Evolutionary conservation across 2,888 invertebrate species (phyloP), one percentile per base, ranked within the genome.

Genomic region (Orchesella flavescens): DNA sequence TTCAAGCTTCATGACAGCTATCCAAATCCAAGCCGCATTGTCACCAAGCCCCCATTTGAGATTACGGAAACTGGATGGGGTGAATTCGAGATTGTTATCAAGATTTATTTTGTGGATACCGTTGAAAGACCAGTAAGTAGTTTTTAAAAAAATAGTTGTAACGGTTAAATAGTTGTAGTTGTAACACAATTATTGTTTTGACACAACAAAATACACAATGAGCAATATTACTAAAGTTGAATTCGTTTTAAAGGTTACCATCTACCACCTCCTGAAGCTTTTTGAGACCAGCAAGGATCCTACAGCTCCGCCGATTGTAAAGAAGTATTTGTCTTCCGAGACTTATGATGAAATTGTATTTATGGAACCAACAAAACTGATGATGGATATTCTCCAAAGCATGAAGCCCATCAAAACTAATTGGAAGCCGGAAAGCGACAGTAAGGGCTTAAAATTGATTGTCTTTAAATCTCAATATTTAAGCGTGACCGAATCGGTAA

Each of bases 61-160:
- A 93, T 99, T 9, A 96, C 96, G 0, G 99, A 99, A 91, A 99
- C 99, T 0, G 99, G 99, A 0, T 99, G 99, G 99, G 99, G 99
- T 87, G 99, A 99, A 91, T 99, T 99, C 90, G 99, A 99, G 91
- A 96, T 99, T 86, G 95, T 96, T 49, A 98, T 99, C 76, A 98
- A 98, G 90, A 95, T 99, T 85, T 97, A 97, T 90, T 99, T 99
- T 89, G 95, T 96, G 89, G 99, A 99, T 92, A 96, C 96, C 0
- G 97, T 97, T 89, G 99, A 98, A 91, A 92, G 96, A 89, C 96
- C 97, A 17, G 97, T 97, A 90, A 93, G 93, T 92, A 34, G 2
- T 4, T 34, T 34, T 4, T 34, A 34, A 4, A 71, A 53, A 4
- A 71, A 53, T 53, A 53, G n/a, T 53, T 53, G 53, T 49, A 49